Evolutionary conservation across 2,888 invertebrate genomes (phyloP).

Genomic region (Nomada hirtipes): DNA sequence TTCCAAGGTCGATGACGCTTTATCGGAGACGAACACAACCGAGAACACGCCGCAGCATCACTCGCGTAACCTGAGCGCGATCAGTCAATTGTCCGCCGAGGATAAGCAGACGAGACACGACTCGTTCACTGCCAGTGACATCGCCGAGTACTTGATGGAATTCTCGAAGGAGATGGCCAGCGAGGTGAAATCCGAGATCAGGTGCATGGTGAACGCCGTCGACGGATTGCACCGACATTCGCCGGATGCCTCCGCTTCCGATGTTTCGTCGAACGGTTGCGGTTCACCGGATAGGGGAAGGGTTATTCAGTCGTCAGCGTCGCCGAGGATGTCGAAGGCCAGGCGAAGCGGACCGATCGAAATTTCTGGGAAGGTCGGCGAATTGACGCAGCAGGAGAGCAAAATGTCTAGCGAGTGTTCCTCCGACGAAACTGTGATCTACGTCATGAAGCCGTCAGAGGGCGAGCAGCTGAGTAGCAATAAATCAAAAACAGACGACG

Average conservation of each 20-base stretch:
- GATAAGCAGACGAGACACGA: constrained; percentile 85
- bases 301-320: constrained; percentile 42
- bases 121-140: constrained; percentile 90
- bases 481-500: constrained; percentile 84
- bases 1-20: constrained; percentile 91
- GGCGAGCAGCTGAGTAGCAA: constrained; percentile 51
- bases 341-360: constrained; percentile 65
- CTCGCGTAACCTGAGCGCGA: constrained; percentile 63
- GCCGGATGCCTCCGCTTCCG: constrained; percentile 75
- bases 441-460: constrained; percentile 79
- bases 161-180: constrained; percentile 92
- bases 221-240: constrained; percentile 86
- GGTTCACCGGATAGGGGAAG: constrained; percentile 80
- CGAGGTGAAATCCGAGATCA: constrained; percentile 91
- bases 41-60: constrained; percentile 85
- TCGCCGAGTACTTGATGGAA: constrained; percentile 91
- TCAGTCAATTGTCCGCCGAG: constrained; percentile 59
- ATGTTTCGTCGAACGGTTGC: constrained; percentile 79
- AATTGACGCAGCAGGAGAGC: constrained; percentile 80
- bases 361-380: constrained; percentile 75
- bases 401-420: constrained; percentile 84
- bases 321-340: constrained; percentile 62
- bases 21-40: constrained; percentile 88
- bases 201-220: constrained; percentile 87
- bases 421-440: constrained; percentile 84